Percentiles rank a stretch among this genome's conserved stretches.
phyloP scores from a whole-genome alignment of 2,888 invertebrate genomes.

The Fragum sueziense region DNA sequence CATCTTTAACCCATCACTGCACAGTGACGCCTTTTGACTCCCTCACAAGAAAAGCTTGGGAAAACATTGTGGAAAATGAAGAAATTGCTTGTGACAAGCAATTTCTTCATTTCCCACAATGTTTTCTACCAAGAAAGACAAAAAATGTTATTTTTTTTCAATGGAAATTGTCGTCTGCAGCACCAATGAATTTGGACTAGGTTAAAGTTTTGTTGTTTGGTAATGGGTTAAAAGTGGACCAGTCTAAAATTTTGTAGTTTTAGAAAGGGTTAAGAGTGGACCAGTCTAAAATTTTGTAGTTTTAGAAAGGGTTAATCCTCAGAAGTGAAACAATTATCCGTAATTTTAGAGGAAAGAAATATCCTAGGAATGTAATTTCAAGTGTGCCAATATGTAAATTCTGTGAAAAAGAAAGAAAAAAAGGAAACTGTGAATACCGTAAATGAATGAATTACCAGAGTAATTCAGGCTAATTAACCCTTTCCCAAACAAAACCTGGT shows the following conservation, averaged over 20 bases:
- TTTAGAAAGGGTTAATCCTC: neutral
- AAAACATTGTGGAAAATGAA: too few species aligned
- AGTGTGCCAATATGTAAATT: conserved; percentile 15
- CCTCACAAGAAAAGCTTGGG: too few species aligned
- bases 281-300: too few species aligned
- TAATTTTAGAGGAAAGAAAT: neutral
- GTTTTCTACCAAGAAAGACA: too few species aligned
- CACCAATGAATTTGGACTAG: neutral
- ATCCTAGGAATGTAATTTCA: conserved; percentile 17
- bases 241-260: too few species aligned
- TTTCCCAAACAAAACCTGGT: too few species aligned
- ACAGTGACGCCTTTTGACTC: too few species aligned
- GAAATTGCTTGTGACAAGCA: neutral
- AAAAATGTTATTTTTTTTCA: neutral
- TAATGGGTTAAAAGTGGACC: too few species aligned
- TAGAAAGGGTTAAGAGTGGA: too few species aligned
- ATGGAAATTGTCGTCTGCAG: neutral
- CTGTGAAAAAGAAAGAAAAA: neutral
- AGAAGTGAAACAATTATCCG: neutral
- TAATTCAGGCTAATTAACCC: conserved; percentile 14
- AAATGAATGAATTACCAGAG: conserved; percentile 13
- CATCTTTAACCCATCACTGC: too few species aligned
- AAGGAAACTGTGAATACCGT: neutral
- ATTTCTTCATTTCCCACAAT: neutral
- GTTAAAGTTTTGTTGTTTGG: too few species aligned